Evolutionary conservation across 2,797 vertebrate species (phyloP).

Genomic region (Fistularia tabacaria): DNA sequence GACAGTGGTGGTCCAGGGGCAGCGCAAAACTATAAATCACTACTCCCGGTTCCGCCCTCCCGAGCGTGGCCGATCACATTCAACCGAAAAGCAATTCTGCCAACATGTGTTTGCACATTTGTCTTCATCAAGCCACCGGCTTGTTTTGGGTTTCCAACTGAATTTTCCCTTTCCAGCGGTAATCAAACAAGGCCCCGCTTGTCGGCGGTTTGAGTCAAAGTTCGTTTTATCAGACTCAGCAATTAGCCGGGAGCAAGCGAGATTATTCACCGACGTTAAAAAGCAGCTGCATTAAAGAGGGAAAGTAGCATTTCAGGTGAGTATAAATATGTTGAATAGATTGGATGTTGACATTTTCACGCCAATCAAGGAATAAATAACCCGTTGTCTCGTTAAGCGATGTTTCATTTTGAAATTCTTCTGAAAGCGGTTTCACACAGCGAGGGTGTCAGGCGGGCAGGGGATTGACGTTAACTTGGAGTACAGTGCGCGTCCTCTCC

Average conservation of each 20-base stretch:
- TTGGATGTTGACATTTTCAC: no score
- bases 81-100: slow-evolving; percentile 83
- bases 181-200: slow-evolving; percentile 63
- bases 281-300: no score
- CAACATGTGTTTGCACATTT: slow-evolving; percentile 81
- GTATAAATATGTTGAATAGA: no score
- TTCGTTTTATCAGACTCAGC: slow-evolving; percentile 22
- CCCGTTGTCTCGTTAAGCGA: slow-evolving; percentile 7
- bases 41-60: slow-evolving; percentile 74
- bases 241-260: slow-evolving; percentile 36
- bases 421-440: slow-evolving; percentile 20
- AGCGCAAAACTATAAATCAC: slow-evolving; percentile 81
- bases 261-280: slow-evolving; percentile 6
- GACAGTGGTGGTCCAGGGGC: slow-evolving; percentile 77
- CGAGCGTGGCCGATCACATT: slow-evolving; percentile 76
- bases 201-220: slow-evolving; percentile 37
- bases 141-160: slow-evolving; percentile 71
- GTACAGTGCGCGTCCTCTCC: slow-evolving; percentile 55
- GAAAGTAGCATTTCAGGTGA: no score
- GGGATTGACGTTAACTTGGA: slow-evolving; percentile 41
- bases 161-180: slow-evolving; percentile 66
- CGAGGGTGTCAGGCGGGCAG: slow-evolving; percentile 49
- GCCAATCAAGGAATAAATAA: no score
- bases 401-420: slow-evolving; percentile 7
- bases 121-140: slow-evolving; percentile 79